Evolutionary conservation across 2,888 invertebrate species (phyloP).

Genomic region (Hoplodrina blanda): DNA sequence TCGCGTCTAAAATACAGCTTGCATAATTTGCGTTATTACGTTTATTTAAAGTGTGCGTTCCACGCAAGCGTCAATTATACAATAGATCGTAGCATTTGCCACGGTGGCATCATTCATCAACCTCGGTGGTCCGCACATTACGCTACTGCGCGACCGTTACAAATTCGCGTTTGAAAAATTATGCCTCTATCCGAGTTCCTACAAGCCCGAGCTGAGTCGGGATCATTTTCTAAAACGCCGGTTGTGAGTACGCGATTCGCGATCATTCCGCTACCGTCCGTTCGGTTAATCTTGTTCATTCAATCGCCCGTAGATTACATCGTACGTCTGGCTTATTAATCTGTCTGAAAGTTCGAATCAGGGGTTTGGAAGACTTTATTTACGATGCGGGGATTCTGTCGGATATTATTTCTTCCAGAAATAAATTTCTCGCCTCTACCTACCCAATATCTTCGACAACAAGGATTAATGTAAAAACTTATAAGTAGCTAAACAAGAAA

Average conservation of each 20-base stretch:
- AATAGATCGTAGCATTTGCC: conserved; percentile 73
- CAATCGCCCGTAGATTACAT: conserved; percentile 63
- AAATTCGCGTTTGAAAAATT: conserved; percentile 78
- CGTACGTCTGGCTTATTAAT: conserved; percentile 59
- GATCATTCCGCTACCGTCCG: conserved; percentile 68
- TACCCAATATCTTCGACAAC: conserved; percentile 32
- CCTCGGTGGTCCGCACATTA: conserved; percentile 78
- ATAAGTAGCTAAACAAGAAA: conserved; percentile 29
- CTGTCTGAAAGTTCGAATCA: conserved; percentile 57
- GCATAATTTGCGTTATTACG: conserved; percentile 53
- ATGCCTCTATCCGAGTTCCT: conserved; percentile 60
- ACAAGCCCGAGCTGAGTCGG: conserved; percentile 35
- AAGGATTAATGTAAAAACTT: conserved; percentile 43
- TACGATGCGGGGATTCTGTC: conserved; percentile 42
- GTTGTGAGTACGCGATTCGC: conserved; percentile 62
- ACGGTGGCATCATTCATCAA: conserved; percentile 73
- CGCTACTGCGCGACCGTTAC: conserved; percentile 74
- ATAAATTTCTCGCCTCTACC: conserved; percentile 25
- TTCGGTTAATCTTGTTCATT: conserved; percentile 66
- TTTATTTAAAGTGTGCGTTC: conserved; percentile 60
- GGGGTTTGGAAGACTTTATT: conserved; percentile 50
- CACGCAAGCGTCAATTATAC: conserved; percentile 68
- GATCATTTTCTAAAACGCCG: conserved; percentile 75
- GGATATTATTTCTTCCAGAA: conserved; percentile 45
- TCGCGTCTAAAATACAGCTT: conserved; percentile 49